Base-by-base conservation (phyloP, 2,113 vertebrate genomes). In the Saccopteryx leptura region DNA sequence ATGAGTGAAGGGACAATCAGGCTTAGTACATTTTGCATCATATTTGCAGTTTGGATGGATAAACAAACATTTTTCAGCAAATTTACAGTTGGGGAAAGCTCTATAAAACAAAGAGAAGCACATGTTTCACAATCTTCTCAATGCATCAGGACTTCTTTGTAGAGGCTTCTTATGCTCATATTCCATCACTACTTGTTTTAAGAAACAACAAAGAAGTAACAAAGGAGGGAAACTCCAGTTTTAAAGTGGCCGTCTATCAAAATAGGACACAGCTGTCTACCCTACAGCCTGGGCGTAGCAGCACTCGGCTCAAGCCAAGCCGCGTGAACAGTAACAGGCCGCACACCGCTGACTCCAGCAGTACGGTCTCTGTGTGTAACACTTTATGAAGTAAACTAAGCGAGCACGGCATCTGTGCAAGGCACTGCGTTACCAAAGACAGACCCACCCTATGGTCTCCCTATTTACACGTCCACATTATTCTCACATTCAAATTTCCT, bases 21-120 rank as follows among this genome's bases (percentile, higher is more conserved):
- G 98, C 94, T 99, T 99, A 87, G 98, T 98, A 83, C 99, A 99
- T 88, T 99, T 99, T 0, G 99, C 99, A 66, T 99, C 99, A 0
- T 99, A 99, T 98, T 99, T 99, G 98, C 99, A 99, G 96, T 99
- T 99, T 10, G 99, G 99, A 96, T 99, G 99, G 96, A 99, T 99
- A 97, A 99, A 99, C 92, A 99, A 98, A 97, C 99, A 99, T 97
- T 99, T 99, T 85, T 99, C 99, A 90, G 99, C 99, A 98, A 99
- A 99, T 96, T 98, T 99, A 98, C 99, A 99, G 94, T 98, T 99
- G 61, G 99, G 99, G 97, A 99, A 99, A 68, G 98, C 99, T 98
- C 99, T 99, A 96, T 24, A 88, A 96, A 96, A 94, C 87, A 94
- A 97, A 50, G 84, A 95, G 78, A 92, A 11, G 19, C 6, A 58